Evolutionary conservation across 2,113 vertebrate genomes (phyloP).

Genomic region (Eulacestoma nigropectus): DNA sequence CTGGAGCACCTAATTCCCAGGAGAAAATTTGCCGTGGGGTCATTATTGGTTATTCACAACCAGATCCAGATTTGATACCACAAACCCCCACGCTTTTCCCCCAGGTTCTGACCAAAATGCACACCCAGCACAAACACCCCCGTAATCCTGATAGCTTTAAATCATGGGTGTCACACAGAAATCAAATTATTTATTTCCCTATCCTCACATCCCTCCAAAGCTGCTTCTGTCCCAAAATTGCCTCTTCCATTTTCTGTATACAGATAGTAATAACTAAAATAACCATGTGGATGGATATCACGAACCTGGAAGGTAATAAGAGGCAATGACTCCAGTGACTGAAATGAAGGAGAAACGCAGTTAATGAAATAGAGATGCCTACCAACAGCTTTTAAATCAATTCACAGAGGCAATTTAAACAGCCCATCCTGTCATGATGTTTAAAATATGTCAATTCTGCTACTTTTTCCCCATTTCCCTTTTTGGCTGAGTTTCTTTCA

Average conservation of each 20-base stretch:
- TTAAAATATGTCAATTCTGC: slow-evolving; percentile 68
- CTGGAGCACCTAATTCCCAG: not conserved
- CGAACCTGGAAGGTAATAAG: slow-evolving; percentile 66
- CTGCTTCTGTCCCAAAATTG: slow-evolving; percentile 31
- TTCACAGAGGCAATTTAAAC: slow-evolving; percentile 71
- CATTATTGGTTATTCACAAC: not conserved
- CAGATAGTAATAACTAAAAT: slow-evolving; percentile 63
- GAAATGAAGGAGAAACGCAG: slow-evolving; percentile 66
- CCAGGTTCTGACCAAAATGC: not conserved
- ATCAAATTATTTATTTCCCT: slow-evolving; percentile 51
- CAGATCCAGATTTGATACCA: not conserved
- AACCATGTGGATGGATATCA: slow-evolving; percentile 60
- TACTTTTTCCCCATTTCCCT: slow-evolving; percentile 37
- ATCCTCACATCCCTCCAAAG: not conserved
- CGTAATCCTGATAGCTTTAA: slow-evolving; percentile 9
- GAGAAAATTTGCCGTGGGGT: not conserved
- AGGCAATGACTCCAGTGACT: slow-evolving; percentile 64
- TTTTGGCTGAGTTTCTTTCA: not conserved
- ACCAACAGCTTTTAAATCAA: slow-evolving; percentile 73
- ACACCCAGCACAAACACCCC: not conserved
- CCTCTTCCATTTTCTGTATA: slow-evolving; percentile 38
- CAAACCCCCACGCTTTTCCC: not conserved
- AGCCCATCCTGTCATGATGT: slow-evolving; percentile 60
- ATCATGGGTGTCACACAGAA: slow-evolving; percentile 15
- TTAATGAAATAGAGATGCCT: slow-evolving; percentile 73